Evolutionary conservation across 2,888 invertebrate species (phyloP).

Genomic region (Psylliodes chrysocephalus): DNA sequence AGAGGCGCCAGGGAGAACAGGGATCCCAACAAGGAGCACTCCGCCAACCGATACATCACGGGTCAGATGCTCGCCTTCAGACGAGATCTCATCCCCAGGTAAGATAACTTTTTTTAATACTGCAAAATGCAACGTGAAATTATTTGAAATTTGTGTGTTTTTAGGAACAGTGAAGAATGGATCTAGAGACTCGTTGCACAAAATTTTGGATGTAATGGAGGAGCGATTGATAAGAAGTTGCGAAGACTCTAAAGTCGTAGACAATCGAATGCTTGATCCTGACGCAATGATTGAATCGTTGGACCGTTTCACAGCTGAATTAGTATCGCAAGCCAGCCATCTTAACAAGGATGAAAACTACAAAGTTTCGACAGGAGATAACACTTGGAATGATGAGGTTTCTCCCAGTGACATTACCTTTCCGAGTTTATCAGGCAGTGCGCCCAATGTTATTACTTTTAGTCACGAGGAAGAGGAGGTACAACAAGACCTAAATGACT

Average conservation of each 20-base stretch:
- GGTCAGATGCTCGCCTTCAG: constrained; percentile 62
- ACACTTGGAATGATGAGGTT: constrained; percentile 86
- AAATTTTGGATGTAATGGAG: constrained; percentile 50
- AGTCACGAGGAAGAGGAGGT: constrained; percentile 67
- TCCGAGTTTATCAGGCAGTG: constrained; percentile 82
- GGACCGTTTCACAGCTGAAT: constrained; percentile 72
- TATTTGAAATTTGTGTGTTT: too few species aligned
- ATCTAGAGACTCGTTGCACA: constrained; percentile 59
- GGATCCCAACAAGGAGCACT: constrained; percentile 39
- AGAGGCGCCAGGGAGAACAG: constrained; percentile 43
- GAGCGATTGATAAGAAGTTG: constrained; percentile 56
- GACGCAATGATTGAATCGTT: constrained; percentile 76
- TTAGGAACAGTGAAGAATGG: constrained; percentile 63
- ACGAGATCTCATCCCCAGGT: constrained; percentile 58
- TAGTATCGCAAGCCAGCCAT: constrained; percentile 74
- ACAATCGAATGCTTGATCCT: constrained; percentile 67
- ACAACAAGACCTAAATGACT: constrained; percentile 37
- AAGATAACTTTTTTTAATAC: too few species aligned
- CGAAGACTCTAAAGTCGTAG: constrained; percentile 53
- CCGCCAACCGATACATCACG: constrained; percentile 49
- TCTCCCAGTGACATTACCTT: constrained; percentile 83
- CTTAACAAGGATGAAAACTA: constrained; percentile 64
- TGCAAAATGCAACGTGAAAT: too few species aligned
- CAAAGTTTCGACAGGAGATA: constrained; percentile 63
- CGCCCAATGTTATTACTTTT: constrained; percentile 76